Conservation (phyloP, 2,113 vertebrate species). For the Cyprinodon brontotheroides region DNA sequence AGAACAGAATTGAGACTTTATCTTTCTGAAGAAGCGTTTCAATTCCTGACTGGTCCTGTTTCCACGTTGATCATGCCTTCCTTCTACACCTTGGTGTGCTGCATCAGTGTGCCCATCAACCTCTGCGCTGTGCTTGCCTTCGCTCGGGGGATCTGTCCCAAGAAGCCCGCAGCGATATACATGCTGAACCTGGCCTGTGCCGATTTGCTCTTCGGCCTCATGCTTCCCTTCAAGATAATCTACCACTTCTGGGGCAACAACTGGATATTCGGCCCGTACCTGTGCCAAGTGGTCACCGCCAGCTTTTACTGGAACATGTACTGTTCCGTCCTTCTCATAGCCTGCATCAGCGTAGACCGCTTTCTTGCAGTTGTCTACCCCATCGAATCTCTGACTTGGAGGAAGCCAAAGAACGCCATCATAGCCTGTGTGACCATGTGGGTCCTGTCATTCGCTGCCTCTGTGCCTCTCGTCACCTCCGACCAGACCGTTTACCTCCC, state of each 20-base stretch:
- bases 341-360: slow-evolving; percentile 89
- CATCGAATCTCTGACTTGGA: slow-evolving; percentile 88
- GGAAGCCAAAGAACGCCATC: slow-evolving; percentile 73
- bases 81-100: slow-evolving; percentile 84
- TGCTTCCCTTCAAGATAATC: slow-evolving; percentile 89
- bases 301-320: slow-evolving; percentile 97
- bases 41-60: slow-evolving; percentile 82
- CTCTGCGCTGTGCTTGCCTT: slow-evolving; percentile 83
- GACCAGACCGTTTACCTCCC: slow-evolving; percentile 81
- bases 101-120: slow-evolving; percentile 88
- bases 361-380: slow-evolving; percentile 93
- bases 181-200: slow-evolving; percentile 91
- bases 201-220: slow-evolving; percentile 85
- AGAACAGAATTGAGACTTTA: rapidly evolving
- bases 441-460: slow-evolving; percentile 81
- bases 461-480: slow-evolving; percentile 83
- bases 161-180: slow-evolving; percentile 89
- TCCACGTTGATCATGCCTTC: slow-evolving; percentile 87
- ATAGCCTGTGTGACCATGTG: slow-evolving; percentile 83
- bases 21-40: slow-evolving; percentile 61
- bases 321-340: slow-evolving; percentile 90
- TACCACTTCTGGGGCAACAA: slow-evolving; percentile 90
- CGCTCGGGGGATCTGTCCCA: slow-evolving; percentile 80
- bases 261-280: slow-evolving; percentile 84
- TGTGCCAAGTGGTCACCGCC: slow-evolving; percentile 87